A percentile compares a stretch with the other conserved stretches of the same genome.
These are phyloP conservation scores for Neodiprion fabricii DNA, from an alignment of 1,140 invertebrate species.

Conservation along the genomic window DNA sequence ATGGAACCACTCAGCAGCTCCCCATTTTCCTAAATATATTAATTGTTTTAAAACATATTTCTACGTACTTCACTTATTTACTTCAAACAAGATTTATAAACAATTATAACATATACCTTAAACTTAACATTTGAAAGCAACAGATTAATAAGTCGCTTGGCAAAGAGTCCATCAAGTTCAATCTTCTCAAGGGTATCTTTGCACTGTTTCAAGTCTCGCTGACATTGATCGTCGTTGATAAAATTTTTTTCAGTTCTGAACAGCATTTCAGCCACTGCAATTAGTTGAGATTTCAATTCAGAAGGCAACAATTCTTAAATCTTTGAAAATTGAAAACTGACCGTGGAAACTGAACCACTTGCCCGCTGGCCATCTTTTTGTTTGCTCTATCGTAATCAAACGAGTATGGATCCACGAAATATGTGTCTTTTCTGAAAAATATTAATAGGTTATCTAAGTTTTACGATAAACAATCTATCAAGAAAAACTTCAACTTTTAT, in stretches of 20 bases:
- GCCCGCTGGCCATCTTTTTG: constrained; percentile 14
- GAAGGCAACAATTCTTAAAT: constrained; percentile 1
- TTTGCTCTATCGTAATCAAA: constrained; percentile 36
- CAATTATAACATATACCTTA: constrained; percentile 30
- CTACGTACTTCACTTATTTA: constrained; percentile 13
- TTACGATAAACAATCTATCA: no score
- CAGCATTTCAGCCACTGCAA: constrained; percentile 13
- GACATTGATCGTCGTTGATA: not conserved
- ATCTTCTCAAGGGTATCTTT: constrained; percentile 26
- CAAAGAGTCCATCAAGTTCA: constrained; percentile 36
- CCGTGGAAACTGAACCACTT: not conserved
- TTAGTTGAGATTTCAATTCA: not conserved
- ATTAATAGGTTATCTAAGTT: no score
- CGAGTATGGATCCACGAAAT: constrained; percentile 42
- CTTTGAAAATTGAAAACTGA: constrained; percentile 10
- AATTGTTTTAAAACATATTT: not conserved
- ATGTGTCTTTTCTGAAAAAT: constrained; percentile 9
- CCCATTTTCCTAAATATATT: constrained; percentile 32
- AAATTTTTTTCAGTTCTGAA: not conserved
- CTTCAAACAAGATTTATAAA: not conserved
- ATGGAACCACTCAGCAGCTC: constrained; percentile 35
- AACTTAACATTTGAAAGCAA: constrained; percentile 37
- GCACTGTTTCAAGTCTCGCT: constrained; percentile 14
- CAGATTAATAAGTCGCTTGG: constrained; percentile 41
- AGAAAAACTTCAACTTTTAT: no score